phyloP scores from a whole-genome alignment of 2,888 invertebrate genomes.

The Tethea ocularis region DNA sequence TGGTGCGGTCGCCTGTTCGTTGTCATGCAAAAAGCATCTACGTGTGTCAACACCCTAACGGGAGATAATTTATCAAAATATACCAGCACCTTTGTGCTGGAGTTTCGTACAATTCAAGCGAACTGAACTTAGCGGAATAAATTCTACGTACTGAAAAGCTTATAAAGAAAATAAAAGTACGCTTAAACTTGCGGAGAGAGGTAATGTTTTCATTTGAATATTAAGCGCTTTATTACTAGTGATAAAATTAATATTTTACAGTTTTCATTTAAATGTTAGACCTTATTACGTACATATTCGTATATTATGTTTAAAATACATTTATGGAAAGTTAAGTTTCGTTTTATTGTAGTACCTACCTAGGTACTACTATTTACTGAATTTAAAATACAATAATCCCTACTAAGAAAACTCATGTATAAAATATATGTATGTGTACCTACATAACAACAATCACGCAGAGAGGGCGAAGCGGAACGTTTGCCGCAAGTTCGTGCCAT shows the following conservation, averaged over 20 bases:
- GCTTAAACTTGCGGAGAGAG: not conserved
- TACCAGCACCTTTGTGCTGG: not conserved
- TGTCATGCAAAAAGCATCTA: not conserved
- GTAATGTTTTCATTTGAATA: not conserved
- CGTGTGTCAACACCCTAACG: conserved; percentile 2
- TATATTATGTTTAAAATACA: no score
- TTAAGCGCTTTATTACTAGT: not conserved
- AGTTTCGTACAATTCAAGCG: not conserved
- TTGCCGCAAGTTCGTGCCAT: conserved; percentile 32
- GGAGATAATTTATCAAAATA: conserved; percentile 4
- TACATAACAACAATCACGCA: not conserved
- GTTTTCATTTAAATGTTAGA: no score
- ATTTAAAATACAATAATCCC: not conserved
- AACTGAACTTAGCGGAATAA: not conserved
- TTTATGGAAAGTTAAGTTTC: no score
- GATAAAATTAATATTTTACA: not conserved
- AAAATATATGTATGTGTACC: not conserved
- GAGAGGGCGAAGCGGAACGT: not conserved
- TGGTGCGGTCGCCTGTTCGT: not conserved
- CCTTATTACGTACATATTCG: no score
- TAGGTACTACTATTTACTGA: no score
- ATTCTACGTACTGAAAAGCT: not conserved
- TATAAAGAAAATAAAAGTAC: conserved; percentile 6
- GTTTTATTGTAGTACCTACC: no score
- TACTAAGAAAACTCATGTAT: not conserved